Conservation (phyloP, 2,888 invertebrate genomes). For the Pheosia tremula region DNA sequence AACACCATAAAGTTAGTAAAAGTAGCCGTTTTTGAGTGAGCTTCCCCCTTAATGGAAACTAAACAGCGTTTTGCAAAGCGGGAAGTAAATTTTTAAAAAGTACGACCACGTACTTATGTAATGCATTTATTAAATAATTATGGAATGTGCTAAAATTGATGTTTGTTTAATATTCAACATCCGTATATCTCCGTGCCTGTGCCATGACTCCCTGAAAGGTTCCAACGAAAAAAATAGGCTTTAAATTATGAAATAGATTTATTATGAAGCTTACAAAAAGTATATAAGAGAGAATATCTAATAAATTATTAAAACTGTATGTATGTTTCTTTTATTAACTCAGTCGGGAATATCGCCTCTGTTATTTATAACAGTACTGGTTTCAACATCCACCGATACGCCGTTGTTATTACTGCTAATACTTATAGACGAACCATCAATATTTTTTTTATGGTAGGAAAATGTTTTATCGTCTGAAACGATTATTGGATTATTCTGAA, state of each 20-base stretch:
- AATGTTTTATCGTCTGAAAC: conserved; percentile 6
- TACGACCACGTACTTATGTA: conserved; percentile 9
- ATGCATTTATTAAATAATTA: conserved; percentile 35
- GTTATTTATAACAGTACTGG: not conserved
- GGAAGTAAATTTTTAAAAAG: conserved; percentile 10
- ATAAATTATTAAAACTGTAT: conserved; percentile 28
- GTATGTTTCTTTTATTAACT: conserved; percentile 18
- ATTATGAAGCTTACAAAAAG: conserved; percentile 35
- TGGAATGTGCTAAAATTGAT: conserved; percentile 16
- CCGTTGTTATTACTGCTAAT: conserved; percentile 8
- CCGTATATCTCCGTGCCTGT: conserved; percentile 34
- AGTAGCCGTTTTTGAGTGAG: too few relatives aligned
- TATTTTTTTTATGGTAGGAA: conserved; percentile 13
- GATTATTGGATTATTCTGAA: conserved; percentile 6
- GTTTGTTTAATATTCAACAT: conserved; percentile 18
- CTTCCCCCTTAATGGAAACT: not conserved
- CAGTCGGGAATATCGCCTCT: conserved; percentile 33
- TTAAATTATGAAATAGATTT: conserved; percentile 33
- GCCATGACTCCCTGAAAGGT: conserved; percentile 30
- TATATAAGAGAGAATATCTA: conserved; percentile 29
- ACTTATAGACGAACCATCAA: conserved; percentile 9
- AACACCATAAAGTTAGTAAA: too few relatives aligned
- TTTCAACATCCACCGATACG: conserved; percentile 2
- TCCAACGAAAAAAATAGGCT: conserved; percentile 40
- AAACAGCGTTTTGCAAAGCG: conserved; percentile 14